Evolutionary conservation across 2,113 vertebrate genomes (phyloP).

Genomic region (Polypterus senegalus): DNA sequence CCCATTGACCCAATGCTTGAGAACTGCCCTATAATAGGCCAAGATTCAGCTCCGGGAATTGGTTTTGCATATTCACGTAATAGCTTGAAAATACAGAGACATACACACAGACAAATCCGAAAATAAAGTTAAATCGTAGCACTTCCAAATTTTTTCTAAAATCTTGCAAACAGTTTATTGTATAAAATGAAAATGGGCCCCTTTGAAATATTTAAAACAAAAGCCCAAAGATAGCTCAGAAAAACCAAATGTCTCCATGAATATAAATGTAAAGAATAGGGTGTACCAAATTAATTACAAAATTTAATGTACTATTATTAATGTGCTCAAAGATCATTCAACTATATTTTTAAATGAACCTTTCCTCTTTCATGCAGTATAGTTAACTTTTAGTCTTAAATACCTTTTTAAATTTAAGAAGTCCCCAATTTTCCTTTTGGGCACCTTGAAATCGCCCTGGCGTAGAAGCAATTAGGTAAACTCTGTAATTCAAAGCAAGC

Average conservation of each 20-base stretch:
- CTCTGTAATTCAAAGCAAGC: conserved; percentile 37
- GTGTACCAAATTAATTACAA: too few relatives aligned
- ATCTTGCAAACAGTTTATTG: too few relatives aligned
- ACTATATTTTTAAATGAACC: neutral
- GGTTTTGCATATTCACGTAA: conserved; percentile 48
- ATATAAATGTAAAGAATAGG: too few relatives aligned
- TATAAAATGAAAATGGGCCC: too few relatives aligned
- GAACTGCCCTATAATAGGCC: conserved; percentile 87
- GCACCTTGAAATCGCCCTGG: conserved; percentile 77
- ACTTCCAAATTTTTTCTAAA: neutral
- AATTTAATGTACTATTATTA: too few relatives aligned
- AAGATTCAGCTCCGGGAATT: conserved; percentile 41
- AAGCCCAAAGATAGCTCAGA: too few relatives aligned
- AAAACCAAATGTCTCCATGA: too few relatives aligned
- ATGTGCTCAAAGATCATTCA: too few relatives aligned
- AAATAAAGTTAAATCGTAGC: neutral
- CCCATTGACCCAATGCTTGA: conserved; percentile 95
- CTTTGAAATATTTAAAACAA: too few relatives aligned
- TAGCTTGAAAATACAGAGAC: conserved; percentile 36
- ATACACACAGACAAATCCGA: neutral
- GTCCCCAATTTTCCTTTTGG: conserved; percentile 88
- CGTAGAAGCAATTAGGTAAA: conserved; percentile 80
- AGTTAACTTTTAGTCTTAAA: neutral
- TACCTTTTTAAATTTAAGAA: conserved; percentile 86
- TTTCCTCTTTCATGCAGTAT: neutral